Base-by-base conservation (phyloP, 2,113 vertebrate genomes). In the Megaptera novaeangliae region DNA sequence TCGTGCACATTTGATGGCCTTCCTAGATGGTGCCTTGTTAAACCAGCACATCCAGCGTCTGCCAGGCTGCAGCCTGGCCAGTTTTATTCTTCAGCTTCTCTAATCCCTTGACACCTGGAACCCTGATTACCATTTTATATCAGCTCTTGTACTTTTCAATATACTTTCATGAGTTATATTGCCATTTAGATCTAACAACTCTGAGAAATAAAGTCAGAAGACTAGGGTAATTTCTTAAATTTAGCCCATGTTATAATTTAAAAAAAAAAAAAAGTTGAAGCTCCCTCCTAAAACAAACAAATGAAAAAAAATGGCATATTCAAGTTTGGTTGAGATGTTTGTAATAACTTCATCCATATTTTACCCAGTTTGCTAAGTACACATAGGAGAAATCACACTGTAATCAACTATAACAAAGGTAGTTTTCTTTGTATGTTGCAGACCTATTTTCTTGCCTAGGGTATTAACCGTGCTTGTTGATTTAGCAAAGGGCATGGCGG, bases 131-230 rank as follows among this genome's bases (percentile, higher is more conserved):
- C 49, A 13, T 90, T 89, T 94, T 39, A 85, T 29, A 66, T 72
- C 52, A 63, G 34, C 18, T 71, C 49, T 95, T 90, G 3, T 44
- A 81, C 88, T 81, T 87, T 57, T 44, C 57, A 68, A 1, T 89
- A 29, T 90, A 12, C 90, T 95, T 91, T 97, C 59, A 64, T 88
- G 88, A 92, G 36, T 91, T 86, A 61, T 5, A 49, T 5, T 88
- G 41, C 94, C 77, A 89, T 83, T 77, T 64, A 75, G 95, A 68
- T 72, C 21, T 84, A 88, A 64, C 39, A 85, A 74, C 61, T 83
- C 93, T 96, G 88, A 64, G 89, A 93, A 96, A 46, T 89, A 55
- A 91, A 94, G 41, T 82, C 66, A 52, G 23, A 95, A 64, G 29
- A 88, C 29, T 41, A 61, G 27, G 46, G n/a, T 25, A 61, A 85